Conservation (phyloP, 92 coral and sea anemone genomes). For the Galaxea fascicularis region DNA sequence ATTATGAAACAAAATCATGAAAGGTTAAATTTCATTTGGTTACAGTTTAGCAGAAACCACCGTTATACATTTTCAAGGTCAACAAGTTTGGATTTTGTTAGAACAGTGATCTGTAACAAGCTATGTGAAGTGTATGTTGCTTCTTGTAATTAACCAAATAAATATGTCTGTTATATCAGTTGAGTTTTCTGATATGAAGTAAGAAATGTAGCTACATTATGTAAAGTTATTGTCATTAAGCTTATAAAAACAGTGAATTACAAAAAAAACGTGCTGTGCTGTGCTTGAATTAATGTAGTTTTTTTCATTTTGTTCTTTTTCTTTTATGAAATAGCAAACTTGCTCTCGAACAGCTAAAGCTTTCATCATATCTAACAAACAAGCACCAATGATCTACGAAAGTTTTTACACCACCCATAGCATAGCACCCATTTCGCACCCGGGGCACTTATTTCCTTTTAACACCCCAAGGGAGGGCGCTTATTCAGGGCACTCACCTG, state of each 20-base stretch:
- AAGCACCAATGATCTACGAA: background rate
- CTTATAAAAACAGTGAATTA: slow-evolving; percentile 10
- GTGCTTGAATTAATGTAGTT: background rate
- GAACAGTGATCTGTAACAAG: background rate
- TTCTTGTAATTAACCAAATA: background rate
- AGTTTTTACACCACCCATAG: background rate
- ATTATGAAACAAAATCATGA: background rate
- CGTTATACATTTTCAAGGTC: background rate
- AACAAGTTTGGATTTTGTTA: background rate
- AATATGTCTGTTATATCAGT: background rate
- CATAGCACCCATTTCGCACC: slow-evolving; percentile 37
- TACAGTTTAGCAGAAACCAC: slow-evolving; percentile 1
- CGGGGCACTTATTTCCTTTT: slow-evolving; percentile 58
- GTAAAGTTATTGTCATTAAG: slow-evolving; percentile 4
- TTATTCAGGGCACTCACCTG: slow-evolving; percentile 42
- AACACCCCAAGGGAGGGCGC: slow-evolving; percentile 60
- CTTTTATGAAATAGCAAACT: background rate
- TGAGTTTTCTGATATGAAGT: slow-evolving; percentile 2
- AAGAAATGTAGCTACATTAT: background rate
- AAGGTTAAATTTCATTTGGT: background rate
- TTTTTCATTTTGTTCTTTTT: too few relatives aligned
- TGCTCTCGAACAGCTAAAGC: slow-evolving; percentile 1
- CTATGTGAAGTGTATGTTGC: background rate
- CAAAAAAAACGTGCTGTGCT: slow-evolving; percentile 17
- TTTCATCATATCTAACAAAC: background rate